These are phyloP conservation scores for Vandiemenella viatica DNA, from an alignment of 2,888 invertebrate species.

Conservation along the genomic window DNA sequence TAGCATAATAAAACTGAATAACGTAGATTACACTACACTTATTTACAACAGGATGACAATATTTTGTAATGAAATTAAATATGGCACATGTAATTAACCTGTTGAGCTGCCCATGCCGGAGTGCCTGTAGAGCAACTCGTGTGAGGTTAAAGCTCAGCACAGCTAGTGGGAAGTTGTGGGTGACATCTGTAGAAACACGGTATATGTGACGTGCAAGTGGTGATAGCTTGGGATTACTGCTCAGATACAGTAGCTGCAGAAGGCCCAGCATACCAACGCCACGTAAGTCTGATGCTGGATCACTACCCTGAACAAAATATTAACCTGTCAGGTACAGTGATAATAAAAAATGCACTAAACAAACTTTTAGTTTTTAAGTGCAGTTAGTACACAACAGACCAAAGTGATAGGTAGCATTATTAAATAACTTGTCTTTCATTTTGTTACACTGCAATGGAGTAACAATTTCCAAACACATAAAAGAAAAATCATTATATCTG, in stretches of 20 bases:
- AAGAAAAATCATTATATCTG: too few relatives aligned
- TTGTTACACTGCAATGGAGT: too few relatives aligned
- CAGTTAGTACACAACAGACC: too few relatives aligned
- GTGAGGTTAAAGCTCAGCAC: conserved; percentile 38
- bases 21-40: background rate
- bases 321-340: too few relatives aligned
- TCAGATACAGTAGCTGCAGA: conserved; percentile 31
- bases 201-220: conserved; percentile 30
- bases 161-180: conserved; percentile 37
- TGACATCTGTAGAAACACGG: conserved; percentile 29
- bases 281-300: conserved; percentile 37
- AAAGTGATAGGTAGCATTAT: too few relatives aligned
- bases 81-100: too few relatives aligned
- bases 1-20: background rate
- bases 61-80: too few relatives aligned
- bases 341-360: too few relatives aligned
- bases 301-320: conserved; percentile 25
- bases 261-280: conserved; percentile 35
- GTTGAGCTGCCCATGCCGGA: conserved; percentile 33
- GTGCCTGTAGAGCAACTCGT: conserved; percentile 31
- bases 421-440: too few relatives aligned
- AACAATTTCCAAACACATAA: too few relatives aligned
- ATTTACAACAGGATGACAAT: background rate
- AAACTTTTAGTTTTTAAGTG: too few relatives aligned
- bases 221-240: conserved; percentile 23